A percentile compares a stretch with the other conserved stretches of the same genome.
phyloP scores from a whole-genome alignment of 2,888 invertebrate genomes.

The Esperia sulphurella region DNA sequence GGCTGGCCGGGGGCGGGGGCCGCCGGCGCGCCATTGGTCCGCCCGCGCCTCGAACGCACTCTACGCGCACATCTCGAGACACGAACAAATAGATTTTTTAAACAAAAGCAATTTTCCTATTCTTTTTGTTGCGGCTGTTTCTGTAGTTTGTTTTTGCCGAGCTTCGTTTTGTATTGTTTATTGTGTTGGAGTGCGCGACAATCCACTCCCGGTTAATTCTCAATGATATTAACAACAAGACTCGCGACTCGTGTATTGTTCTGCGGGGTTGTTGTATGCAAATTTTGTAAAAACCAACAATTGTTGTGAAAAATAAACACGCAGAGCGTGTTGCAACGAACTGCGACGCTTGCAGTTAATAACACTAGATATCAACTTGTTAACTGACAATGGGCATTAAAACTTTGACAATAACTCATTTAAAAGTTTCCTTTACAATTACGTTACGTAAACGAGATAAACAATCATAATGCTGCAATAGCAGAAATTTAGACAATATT shows the following conservation, averaged over 20 bases:
- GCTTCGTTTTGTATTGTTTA: slow-evolving; percentile 75
- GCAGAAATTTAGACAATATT: neutral
- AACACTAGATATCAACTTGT: slow-evolving; percentile 44
- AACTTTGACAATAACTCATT: slow-evolving; percentile 23
- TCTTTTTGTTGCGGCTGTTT: slow-evolving; percentile 74
- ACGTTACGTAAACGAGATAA: neutral
- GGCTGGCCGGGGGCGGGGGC: slow-evolving; percentile 61
- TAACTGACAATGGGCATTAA: slow-evolving; percentile 14
- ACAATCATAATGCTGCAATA: neutral
- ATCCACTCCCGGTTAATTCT: slow-evolving; percentile 75
- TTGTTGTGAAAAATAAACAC: slow-evolving; percentile 62
- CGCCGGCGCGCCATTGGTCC: slow-evolving; percentile 59
- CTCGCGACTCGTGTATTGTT: slow-evolving; percentile 57
- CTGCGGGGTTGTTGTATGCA: slow-evolving; percentile 47
- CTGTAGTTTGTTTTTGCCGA: slow-evolving; percentile 73
- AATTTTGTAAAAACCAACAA: slow-evolving; percentile 67
- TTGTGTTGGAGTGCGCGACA: slow-evolving; percentile 67
- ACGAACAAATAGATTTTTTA: slow-evolving; percentile 77
- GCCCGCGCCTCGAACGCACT: slow-evolving; percentile 45
- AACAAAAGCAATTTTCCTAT: slow-evolving; percentile 79
- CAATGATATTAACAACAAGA: slow-evolving; percentile 65
- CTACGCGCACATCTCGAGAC: slow-evolving; percentile 71
- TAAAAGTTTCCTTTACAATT: slow-evolving; percentile 16
- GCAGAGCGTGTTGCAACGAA: slow-evolving; percentile 42
- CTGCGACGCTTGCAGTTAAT: slow-evolving; percentile 46